Base-by-base conservation (phyloP, 2,888 invertebrate species). In the Cosmia pyralina region DNA sequence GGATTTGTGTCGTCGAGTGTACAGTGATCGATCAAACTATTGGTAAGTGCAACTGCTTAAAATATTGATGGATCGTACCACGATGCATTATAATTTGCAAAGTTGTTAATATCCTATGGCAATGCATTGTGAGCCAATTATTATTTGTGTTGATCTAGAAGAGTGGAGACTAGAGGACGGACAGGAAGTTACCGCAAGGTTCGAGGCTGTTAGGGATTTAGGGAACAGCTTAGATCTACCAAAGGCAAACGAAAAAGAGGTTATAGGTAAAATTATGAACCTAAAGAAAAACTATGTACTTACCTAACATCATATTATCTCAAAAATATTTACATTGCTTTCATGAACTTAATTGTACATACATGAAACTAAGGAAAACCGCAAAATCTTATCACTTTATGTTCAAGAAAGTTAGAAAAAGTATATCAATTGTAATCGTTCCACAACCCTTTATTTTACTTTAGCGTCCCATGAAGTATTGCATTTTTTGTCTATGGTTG, bases 21-120 rank as follows among this genome's bases (percentile, higher is more conserved):
- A 44, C n/a, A 7, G 41, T 69, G 68, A 72, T 80, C 64, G 55
- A 79, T 79, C 67, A 60, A 52, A 55, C 11, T 64, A 46, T n/a
- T 46, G 7, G 48, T 53, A 41, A 17, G 15, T 46, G 66, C 38
- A 63, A 75, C 53, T 75, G 60, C 22, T 75, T 69, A 48, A 58
- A 74, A 66, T 69, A 28, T 66, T 79, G 70, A 79, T 75, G 58
- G 79, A 79, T 79, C n/a, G 66, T n/a, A 65, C 1, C 22, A 63
- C 46, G 15, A 62, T 69, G 65, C 53, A 66, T 76, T 62, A 72
- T 38, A 52, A 65, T 65, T 76, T 55, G 71, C 46, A 11, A 44
- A 65, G 28, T 70, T 4, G 52, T 48, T 28, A n/a, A 15, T n/a
- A 7, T 15, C 15, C 13, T 38, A 46, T 38, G 44, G 7, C 17